phyloP scores from a whole-genome alignment of 2,113 vertebrate genomes.

The Egretta garzetta region DNA sequence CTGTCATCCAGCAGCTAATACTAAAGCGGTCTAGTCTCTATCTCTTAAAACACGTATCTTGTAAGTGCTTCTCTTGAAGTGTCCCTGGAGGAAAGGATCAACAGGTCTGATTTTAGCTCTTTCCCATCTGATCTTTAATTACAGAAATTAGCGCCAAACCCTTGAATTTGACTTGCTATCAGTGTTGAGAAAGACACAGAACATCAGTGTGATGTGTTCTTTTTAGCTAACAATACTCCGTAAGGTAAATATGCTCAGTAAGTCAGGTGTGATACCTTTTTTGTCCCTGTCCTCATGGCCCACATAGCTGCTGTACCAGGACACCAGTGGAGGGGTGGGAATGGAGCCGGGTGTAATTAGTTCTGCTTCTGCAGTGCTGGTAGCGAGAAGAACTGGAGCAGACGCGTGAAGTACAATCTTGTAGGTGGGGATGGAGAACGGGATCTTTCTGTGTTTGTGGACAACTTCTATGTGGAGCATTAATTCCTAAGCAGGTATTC shows the following conservation, averaged over 20 bases:
- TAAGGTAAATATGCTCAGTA: not conserved
- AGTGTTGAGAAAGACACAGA: not conserved
- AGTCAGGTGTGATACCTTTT: not conserved
- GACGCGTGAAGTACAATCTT: not conserved
- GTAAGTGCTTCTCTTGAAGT: not conserved
- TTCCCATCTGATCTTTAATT: not conserved
- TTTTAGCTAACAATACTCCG: not conserved
- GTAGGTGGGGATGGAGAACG: not conserved
- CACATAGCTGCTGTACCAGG: not conserved
- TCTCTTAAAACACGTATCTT: not conserved
- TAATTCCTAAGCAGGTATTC: not conserved
- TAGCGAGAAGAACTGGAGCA: not conserved
- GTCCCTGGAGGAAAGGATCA: not conserved
- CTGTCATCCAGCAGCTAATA: not conserved
- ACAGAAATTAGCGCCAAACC: not conserved
- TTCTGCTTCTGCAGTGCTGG: not conserved
- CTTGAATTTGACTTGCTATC: not conserved
- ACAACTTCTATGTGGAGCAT: rapidly evolving
- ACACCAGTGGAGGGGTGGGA: not conserved
- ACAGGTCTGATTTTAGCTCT: not conserved
- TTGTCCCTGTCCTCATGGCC: not conserved
- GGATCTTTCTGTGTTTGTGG: not conserved
- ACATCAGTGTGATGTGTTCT: not conserved
- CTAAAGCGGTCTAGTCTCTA: not conserved
- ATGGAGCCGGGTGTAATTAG: not conserved